Evolutionary conservation across 2,113 vertebrate genomes (phyloP).

Genomic region (Malurus melanocephalus): DNA sequence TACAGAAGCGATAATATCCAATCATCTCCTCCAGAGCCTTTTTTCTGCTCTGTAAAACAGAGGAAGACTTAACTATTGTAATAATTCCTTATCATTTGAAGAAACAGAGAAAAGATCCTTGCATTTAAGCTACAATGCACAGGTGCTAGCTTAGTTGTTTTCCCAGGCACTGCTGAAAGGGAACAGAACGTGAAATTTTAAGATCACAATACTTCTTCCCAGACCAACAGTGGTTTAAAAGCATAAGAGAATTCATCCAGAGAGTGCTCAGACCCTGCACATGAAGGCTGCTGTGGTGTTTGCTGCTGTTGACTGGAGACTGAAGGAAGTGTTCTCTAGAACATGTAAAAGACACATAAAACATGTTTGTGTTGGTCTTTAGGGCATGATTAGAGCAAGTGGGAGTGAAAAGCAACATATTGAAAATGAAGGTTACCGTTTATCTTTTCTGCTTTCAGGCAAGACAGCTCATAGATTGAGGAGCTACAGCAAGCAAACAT

Average conservation of each 20-base stretch:
- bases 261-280: neutral
- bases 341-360: neutral
- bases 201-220: neutral
- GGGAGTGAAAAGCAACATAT: neutral
- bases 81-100: neutral
- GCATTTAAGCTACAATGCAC: neutral
- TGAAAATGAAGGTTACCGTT: neutral
- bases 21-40: slow-evolving; percentile 78
- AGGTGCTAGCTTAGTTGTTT: neutral
- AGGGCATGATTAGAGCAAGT: neutral
- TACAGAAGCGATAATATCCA: slow-evolving; percentile 79
- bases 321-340: neutral
- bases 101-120: neutral
- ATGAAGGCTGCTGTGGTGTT: neutral
- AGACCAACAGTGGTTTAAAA: neutral
- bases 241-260: neutral
- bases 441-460: neutral
- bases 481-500: neutral
- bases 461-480: neutral
- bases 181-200: neutral
- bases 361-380: neutral
- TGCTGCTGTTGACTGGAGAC: neutral
- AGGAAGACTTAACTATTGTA: neutral
- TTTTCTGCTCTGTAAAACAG: slow-evolving; percentile 58
- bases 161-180: neutral